These are phyloP conservation scores for Steinernema khuongi DNA, from an alignment of 1,140 invertebrate species.

Conservation along the genomic window DNA sequence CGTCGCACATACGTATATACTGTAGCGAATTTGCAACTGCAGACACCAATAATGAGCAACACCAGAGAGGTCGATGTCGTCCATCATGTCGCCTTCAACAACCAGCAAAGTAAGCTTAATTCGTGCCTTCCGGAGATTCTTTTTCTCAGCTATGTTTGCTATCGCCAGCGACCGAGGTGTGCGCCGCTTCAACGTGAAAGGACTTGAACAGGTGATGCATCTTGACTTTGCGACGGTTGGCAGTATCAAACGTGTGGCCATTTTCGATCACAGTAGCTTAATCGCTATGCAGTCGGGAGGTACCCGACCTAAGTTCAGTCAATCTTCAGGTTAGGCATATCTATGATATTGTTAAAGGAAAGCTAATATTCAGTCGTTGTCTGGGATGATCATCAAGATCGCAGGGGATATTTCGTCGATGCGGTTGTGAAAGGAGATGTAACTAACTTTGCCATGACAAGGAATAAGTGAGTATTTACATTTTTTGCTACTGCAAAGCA, in stretches of 20 bases:
- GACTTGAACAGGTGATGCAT: neutral
- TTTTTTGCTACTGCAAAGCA: neutral
- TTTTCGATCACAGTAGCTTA: neutral
- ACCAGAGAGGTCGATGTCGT: neutral
- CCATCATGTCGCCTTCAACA: conserved; percentile 11
- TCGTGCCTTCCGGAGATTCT: neutral
- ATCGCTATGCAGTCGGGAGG: neutral
- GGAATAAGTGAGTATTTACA: neutral
- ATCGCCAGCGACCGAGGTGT: conserved; percentile 8
- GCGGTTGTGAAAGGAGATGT: neutral
- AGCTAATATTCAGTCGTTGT: neutral
- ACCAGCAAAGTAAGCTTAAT: neutral
- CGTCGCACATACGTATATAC: no score
- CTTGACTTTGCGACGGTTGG: conserved; percentile 1
- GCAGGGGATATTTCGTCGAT: neutral
- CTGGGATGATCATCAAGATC: neutral
- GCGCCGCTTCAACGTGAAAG: neutral
- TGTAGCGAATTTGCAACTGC: no score
- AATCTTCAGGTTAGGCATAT: conserved; percentile 3
- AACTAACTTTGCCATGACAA: conserved; percentile 7
- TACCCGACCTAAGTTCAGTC: neutral
- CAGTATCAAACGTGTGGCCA: neutral
- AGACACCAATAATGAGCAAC: neutral
- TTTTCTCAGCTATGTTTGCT: neutral
- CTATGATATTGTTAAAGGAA: neutral